These are phyloP conservation scores for Pachyuromys duprasi DNA, from an alignment of 2,797 vertebrate genomes.

Conservation along the genomic window DNA sequence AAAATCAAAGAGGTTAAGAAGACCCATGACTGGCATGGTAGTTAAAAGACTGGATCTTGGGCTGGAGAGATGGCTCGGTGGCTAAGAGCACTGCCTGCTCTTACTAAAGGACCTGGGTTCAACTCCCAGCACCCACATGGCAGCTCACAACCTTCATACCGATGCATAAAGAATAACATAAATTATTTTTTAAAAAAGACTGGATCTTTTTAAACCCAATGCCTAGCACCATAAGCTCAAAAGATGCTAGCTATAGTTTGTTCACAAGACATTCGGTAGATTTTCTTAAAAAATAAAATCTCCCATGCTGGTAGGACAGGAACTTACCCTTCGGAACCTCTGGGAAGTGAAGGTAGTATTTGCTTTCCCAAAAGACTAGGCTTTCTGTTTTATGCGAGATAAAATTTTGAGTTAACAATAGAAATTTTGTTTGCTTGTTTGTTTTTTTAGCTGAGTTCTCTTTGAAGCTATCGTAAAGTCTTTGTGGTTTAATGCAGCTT, in stretches of 20 bases:
- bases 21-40: background rate
- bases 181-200: no score
- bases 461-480: conserved; percentile 14
- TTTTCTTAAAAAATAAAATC: background rate
- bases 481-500: background rate
- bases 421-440: background rate
- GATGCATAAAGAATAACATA: no score
- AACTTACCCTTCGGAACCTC: background rate
- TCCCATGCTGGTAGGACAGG: background rate
- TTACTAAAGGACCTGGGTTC: no score
- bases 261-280: background rate
- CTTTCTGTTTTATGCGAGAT: conserved; percentile 35
- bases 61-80: no score
- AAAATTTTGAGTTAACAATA: background rate
- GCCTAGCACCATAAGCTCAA: background rate
- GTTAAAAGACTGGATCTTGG: background rate
- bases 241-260: background rate
- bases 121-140: no score
- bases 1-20: conserved; percentile 6
- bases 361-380: background rate
- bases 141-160: no score
- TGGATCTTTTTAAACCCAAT: background rate
- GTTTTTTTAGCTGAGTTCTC: background rate
- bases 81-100: no score
- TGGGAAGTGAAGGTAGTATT: background rate